These are phyloP conservation scores for Apocrypta bakeri DNA, from an alignment of 1,140 invertebrate species.

Conservation along the genomic window DNA sequence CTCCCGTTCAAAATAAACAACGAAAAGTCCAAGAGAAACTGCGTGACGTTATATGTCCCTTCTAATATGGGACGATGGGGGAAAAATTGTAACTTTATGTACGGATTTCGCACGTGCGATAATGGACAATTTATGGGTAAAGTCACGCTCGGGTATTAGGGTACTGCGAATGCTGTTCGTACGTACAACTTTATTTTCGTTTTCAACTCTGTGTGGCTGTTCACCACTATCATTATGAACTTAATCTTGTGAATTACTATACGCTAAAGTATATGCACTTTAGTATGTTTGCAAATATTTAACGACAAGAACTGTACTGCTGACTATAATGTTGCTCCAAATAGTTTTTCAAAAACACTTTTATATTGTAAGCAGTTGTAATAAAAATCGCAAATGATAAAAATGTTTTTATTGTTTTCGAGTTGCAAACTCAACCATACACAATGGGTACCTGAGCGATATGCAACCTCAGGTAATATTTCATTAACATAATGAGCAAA, in stretches of 20 bases:
- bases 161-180: too few species aligned
- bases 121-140: constrained; percentile 2
- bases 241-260: too few species aligned
- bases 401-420: too few species aligned
- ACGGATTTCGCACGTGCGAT: constrained; percentile 3
- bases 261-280: too few species aligned
- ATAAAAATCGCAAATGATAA: too few species aligned
- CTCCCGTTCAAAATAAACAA: not conserved
- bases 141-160: not conserved
- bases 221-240: too few species aligned
- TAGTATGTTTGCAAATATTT: too few species aligned
- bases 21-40: not conserved
- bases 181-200: not conserved
- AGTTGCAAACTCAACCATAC: not conserved
- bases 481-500: not conserved
- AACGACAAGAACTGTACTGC: too few species aligned
- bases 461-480: not conserved
- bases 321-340: too few species aligned
- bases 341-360: too few species aligned
- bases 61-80: not conserved
- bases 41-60: not conserved
- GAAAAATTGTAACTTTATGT: not conserved
- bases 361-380: too few species aligned
- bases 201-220: not conserved
- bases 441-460: not conserved